Conservation (phyloP, 2,888 invertebrate genomes). For the Troides aeacus region DNA sequence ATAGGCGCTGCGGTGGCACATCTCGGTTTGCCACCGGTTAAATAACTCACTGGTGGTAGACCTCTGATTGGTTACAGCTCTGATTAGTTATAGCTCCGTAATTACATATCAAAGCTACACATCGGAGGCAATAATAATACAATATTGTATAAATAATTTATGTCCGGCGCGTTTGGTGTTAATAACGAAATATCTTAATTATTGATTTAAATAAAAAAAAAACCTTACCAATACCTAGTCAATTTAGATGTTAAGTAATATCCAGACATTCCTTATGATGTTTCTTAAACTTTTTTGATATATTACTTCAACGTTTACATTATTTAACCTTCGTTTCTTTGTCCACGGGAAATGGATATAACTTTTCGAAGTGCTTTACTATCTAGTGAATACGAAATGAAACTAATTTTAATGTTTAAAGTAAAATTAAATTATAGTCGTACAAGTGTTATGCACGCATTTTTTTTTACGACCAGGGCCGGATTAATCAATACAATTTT, state of each 20-base stretch:
- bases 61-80: no score
- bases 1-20: no score
- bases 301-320: conserved; percentile 31
- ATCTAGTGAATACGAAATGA: conserved; percentile 73
- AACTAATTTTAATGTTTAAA: conserved; percentile 73
- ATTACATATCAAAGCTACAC: conserved; percentile 70
- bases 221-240: conserved; percentile 54
- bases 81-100: conserved; percentile 46
- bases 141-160: conserved; percentile 34
- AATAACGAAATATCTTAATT: conserved; percentile 10
- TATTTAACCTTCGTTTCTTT: conserved; percentile 28
- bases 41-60: no score
- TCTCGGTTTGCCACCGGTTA: no score
- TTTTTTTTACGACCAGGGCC: conserved; percentile 31
- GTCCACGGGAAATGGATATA: conserved; percentile 58
- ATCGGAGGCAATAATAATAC: conserved; percentile 65
- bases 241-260: conserved; percentile 67
- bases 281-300: conserved; percentile 18
- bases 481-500: conserved; percentile 1
- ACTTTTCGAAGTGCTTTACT: conserved; percentile 80
- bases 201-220: conserved; percentile 30
- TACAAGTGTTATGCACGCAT: conserved; percentile 72
- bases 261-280: conserved; percentile 34
- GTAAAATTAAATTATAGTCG: conserved; percentile 66
- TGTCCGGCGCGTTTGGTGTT: neutral